Evolutionary conservation across 2,797 vertebrate genomes (phyloP).

Genomic region (Mareca penelope): DNA sequence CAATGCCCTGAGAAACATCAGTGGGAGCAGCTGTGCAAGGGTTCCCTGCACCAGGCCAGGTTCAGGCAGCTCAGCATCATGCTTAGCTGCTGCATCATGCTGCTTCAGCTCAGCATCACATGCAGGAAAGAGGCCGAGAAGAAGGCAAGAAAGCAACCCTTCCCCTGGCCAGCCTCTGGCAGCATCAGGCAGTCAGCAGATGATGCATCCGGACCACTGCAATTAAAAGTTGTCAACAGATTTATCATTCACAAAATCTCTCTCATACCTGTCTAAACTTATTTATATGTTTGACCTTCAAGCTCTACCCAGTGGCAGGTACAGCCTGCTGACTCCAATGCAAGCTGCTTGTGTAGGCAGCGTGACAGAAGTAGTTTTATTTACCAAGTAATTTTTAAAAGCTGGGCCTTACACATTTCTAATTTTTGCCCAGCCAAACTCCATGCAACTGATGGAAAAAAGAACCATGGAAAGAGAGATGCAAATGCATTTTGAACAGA

Average conservation of each 20-base stretch:
- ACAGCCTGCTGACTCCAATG: neutral
- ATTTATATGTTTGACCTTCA: neutral
- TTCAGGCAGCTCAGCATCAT: neutral
- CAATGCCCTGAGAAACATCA: no score
- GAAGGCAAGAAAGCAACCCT: neutral
- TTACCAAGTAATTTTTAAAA: neutral
- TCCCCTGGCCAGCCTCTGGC: neutral
- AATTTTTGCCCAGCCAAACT: neutral
- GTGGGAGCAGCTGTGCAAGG: no score
- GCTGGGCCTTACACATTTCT: neutral
- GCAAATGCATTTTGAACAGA: neutral
- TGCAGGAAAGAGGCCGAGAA: neutral
- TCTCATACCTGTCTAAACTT: neutral
- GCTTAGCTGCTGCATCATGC: neutral
- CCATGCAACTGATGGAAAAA: neutral
- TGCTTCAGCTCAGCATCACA: neutral
- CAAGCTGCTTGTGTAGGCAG: neutral
- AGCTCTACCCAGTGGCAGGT: neutral
- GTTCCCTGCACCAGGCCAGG: no score
- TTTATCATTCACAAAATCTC: neutral
- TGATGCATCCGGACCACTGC: neutral
- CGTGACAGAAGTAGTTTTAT: neutral
- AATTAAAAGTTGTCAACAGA: neutral
- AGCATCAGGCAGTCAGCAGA: neutral
- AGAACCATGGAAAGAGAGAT: neutral